These are phyloP conservation scores for Harpegnathos saltator DNA, from an alignment of 1,140 invertebrate genomes.

Conservation along the genomic window DNA sequence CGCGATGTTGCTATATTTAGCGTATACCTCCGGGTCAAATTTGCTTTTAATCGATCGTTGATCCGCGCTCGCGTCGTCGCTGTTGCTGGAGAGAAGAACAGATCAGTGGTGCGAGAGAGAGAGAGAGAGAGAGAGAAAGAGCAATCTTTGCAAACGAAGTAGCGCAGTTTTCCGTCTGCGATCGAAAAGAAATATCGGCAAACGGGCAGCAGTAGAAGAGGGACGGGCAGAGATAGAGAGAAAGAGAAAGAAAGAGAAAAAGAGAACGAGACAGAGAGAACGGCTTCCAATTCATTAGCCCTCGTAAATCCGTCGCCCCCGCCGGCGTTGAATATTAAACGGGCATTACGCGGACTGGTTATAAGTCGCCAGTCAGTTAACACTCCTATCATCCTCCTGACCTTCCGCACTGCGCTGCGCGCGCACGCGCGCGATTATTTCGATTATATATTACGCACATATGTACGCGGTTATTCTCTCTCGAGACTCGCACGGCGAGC, in stretches of 20 bases:
- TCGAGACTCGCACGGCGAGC: no score
- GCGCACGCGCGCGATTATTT: not conserved
- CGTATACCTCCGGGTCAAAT: not conserved
- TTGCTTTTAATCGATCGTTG: not conserved
- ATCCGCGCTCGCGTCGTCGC: not conserved
- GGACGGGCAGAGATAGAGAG: not conserved
- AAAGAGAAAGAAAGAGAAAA: not conserved
- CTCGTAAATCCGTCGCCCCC: conserved; percentile 85
- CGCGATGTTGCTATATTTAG: not conserved
- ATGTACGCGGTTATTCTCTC: no score
- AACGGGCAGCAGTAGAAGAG: not conserved
- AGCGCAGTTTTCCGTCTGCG: not conserved
- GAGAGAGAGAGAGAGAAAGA: no score
- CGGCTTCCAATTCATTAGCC: conserved; percentile 84
- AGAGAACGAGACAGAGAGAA: conserved; percentile 7
- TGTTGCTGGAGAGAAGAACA: not conserved
- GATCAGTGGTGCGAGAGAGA: no score
- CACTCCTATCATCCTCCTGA: conserved; percentile 65
- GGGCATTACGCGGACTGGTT: conserved; percentile 80
- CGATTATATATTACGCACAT: not conserved
- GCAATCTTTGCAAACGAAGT: not conserved
- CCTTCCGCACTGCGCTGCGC: conserved; percentile 42
- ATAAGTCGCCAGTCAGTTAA: conserved; percentile 84
- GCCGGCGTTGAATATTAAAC: conserved; percentile 85
- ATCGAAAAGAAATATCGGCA: conserved; percentile 1